These are phyloP conservation scores for Halyomorpha halys DNA, from an alignment of 1,140 invertebrate species.

Conservation along the genomic window DNA sequence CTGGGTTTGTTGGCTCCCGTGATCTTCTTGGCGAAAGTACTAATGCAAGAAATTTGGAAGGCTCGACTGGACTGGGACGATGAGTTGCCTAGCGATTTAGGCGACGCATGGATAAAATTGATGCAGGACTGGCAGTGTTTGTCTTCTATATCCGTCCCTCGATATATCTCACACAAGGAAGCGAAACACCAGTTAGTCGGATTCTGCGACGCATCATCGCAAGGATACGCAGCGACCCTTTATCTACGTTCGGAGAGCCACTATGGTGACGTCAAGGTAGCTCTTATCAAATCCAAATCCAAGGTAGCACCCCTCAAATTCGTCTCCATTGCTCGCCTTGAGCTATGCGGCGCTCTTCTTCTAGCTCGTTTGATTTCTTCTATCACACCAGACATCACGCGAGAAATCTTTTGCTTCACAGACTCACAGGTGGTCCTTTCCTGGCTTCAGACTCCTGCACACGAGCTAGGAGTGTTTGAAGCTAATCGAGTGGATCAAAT, in stretches of 20 bases:
- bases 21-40: constrained; percentile 33
- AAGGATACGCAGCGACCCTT: constrained; percentile 32
- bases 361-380: constrained; percentile 27
- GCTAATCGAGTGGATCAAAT: constrained; percentile 34
- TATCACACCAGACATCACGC: not conserved
- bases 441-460: constrained; percentile 30
- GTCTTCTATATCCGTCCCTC: constrained; percentile 1
- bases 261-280: not conserved
- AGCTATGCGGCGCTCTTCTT: constrained; percentile 37
- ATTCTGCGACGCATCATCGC: constrained; percentile 33
- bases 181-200: constrained; percentile 31
- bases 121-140: not conserved
- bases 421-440: constrained; percentile 24
- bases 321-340: constrained; percentile 36
- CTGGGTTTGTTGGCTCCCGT: constrained; percentile 36
- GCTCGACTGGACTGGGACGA: constrained; percentile 31
- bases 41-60: constrained; percentile 23
- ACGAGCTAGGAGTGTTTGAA: constrained; percentile 33
- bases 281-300: constrained; percentile 34
- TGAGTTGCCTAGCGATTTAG: constrained; percentile 25
- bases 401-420: not conserved
- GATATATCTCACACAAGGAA: not conserved
- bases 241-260: constrained; percentile 24
- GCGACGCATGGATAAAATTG: constrained; percentile 27
- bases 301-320: constrained; percentile 37